Percentiles rank a stretch among this genome's conserved stretches.
Evolutionary conservation across 2,888 invertebrate species (phyloP).

Genomic region (Drosophila tripunctata): DNA sequence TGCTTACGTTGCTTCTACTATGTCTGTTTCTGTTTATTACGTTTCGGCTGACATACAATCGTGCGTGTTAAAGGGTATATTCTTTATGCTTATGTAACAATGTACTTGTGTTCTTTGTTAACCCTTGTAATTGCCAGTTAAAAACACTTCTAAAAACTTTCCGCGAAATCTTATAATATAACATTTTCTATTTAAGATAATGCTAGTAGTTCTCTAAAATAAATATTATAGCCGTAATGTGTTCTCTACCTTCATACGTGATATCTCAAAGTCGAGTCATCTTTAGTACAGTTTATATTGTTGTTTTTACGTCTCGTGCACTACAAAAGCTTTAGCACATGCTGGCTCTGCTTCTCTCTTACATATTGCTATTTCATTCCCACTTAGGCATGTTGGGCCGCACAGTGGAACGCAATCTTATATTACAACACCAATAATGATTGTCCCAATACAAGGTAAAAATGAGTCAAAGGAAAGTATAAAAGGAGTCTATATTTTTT

Average conservation of each 20-base stretch:
- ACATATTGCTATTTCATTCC: conserved; percentile 28
- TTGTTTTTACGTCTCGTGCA: conserved; percentile 61
- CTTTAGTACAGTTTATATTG: conserved; percentile 7
- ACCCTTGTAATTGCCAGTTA: not conserved
- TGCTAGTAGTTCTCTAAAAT: not conserved
- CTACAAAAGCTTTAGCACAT: conserved; percentile 41
- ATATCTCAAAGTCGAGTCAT: conserved; percentile 18
- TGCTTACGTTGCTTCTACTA: conserved; percentile 38
- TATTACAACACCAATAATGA: not conserved
- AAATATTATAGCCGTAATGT: not conserved
- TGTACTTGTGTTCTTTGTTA: not conserved
- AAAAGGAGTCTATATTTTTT: conserved; percentile 29
- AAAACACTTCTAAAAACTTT: not conserved
- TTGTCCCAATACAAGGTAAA: not conserved
- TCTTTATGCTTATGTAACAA: not conserved
- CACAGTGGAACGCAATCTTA: conserved; percentile 45
- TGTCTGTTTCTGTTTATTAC: conserved; percentile 14
- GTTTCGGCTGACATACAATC: not conserved
- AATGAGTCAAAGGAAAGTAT: not conserved
- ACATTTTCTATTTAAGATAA: not conserved
- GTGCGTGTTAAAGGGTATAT: conserved; percentile 14
- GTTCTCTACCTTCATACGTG: not conserved
- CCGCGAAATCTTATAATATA: not conserved
- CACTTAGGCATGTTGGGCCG: conserved; percentile 10
- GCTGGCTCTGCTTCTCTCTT: conserved; percentile 15